Conservation (phyloP, 2,888 invertebrate species). For the Ophioninae sp. region DNA sequence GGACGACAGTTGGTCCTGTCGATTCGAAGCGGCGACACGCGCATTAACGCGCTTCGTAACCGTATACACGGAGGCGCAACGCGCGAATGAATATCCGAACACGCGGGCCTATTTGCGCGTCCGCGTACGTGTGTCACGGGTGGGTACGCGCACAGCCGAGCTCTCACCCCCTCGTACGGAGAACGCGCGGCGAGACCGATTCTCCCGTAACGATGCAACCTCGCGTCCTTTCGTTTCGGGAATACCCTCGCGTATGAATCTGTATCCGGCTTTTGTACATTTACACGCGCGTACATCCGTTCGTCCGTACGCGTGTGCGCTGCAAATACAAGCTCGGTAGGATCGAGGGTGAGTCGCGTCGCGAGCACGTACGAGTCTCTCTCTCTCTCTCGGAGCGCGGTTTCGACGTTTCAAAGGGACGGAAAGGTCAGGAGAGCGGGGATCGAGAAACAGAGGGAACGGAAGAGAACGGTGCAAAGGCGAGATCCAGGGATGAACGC, state of each 20-base stretch:
- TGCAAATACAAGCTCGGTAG: background rate
- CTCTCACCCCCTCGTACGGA: slow-evolving; percentile 26
- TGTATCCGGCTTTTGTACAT: slow-evolving; percentile 29
- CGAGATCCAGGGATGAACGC: slow-evolving; percentile 48
- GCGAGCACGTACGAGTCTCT: background rate
- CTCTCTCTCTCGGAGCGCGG: slow-evolving; percentile 36
- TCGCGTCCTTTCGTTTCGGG: slow-evolving; percentile 49
- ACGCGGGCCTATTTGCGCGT: slow-evolving; percentile 13
- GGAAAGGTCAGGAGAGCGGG: slow-evolving; percentile 28
- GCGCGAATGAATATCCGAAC: background rate
- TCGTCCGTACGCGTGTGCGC: slow-evolving; percentile 10
- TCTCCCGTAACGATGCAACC: slow-evolving; percentile 53
- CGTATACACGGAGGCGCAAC: slow-evolving; percentile 39
- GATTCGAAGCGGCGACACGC: slow-evolving; percentile 73
- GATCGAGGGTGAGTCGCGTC: background rate
- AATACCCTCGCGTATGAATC: slow-evolving; percentile 50
- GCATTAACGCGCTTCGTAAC: slow-evolving; percentile 74
- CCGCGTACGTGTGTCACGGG: background rate
- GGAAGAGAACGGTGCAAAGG: slow-evolving; percentile 1
- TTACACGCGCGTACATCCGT: background rate
- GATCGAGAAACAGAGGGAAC: slow-evolving; percentile 46
- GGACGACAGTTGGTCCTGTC: slow-evolving; percentile 71
- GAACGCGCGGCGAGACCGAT: slow-evolving; percentile 24
- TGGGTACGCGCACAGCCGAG: background rate
- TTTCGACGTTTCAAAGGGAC: slow-evolving; percentile 51